A percentile compares a stretch with the other conserved stretches of the same genome.
phyloP scores from a whole-genome alignment of 2,113 vertebrate species.

The Murina feae region DNA sequence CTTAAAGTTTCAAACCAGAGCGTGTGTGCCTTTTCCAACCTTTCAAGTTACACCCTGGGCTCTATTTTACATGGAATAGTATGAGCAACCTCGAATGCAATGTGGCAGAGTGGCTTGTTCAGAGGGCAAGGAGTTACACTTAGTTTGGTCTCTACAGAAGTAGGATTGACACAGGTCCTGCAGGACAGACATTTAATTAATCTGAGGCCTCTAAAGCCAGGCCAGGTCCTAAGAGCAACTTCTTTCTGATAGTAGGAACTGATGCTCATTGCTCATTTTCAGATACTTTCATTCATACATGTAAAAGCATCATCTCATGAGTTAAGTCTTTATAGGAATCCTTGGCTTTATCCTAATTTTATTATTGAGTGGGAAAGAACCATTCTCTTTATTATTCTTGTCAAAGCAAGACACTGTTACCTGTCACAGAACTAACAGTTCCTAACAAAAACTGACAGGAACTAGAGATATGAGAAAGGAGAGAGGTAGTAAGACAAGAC shows the following conservation, averaged over 20 bases:
- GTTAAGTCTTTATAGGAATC: conserved; percentile 14
- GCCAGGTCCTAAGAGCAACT: not conserved
- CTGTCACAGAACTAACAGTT: conserved; percentile 47
- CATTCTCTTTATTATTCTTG: conserved; percentile 48
- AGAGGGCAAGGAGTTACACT: not conserved
- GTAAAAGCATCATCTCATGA: not conserved
- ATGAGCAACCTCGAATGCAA: not conserved
- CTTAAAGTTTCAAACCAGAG: not conserved
- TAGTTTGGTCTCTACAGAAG: not conserved
- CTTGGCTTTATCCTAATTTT: conserved; percentile 27
- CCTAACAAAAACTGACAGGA: conserved; percentile 33
- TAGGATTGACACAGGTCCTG: not conserved
- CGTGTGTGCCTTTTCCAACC: not conserved
- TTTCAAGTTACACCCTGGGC: not conserved
- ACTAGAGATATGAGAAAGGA: not conserved
- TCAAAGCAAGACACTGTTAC: conserved; percentile 48
- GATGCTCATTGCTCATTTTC: not conserved
- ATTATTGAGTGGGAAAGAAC: conserved; percentile 30
- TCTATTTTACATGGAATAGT: not conserved
- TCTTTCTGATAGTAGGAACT: not conserved
- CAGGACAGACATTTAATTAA: conserved; percentile 7
- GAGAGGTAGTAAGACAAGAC: not conserved
- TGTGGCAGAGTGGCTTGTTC: not conserved
- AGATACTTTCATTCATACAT: not conserved
- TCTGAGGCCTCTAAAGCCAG: not conserved